Conservation (phyloP, 2,113 vertebrate species). For the Eclectus roratus region DNA sequence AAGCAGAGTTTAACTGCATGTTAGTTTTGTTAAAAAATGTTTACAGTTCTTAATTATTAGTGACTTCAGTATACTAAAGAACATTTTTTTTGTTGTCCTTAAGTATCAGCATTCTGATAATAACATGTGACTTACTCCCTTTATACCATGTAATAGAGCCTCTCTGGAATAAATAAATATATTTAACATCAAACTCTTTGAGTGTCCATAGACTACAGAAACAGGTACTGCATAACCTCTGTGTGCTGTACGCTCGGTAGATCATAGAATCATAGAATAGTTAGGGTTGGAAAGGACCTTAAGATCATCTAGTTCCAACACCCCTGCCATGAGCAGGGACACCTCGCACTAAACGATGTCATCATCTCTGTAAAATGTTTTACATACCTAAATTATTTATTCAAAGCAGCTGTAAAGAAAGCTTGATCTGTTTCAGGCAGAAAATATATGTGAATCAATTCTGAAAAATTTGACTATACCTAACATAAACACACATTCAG, state of each 20-base stretch:
- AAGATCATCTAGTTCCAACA: not conserved
- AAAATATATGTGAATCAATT: slow-evolving; percentile 19
- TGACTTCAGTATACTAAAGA: not conserved
- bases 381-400: slow-evolving; percentile 52
- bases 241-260: not conserved
- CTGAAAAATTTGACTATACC: slow-evolving; percentile 5
- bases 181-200: slow-evolving; percentile 25
- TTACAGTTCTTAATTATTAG: not conserved
- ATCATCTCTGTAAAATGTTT: slow-evolving; percentile 3
- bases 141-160: not conserved
- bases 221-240: not conserved
- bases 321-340: not conserved
- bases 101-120: not conserved
- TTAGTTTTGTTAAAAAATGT: not conserved
- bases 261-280: not conserved
- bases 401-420: slow-evolving; percentile 50
- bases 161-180: not conserved
- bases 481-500: not conserved
- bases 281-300: not conserved
- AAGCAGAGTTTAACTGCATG: not conserved
- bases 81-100: not conserved
- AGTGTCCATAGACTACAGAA: not conserved
- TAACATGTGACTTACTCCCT: not conserved
- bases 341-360: not conserved
- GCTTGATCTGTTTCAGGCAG: slow-evolving; percentile 6